Percentiles rank a stretch among this genome's conserved stretches.
These are phyloP conservation scores for Protomyctophum bolini DNA, from an alignment of 2,113 vertebrate genomes.

Conservation along the genomic window DNA sequence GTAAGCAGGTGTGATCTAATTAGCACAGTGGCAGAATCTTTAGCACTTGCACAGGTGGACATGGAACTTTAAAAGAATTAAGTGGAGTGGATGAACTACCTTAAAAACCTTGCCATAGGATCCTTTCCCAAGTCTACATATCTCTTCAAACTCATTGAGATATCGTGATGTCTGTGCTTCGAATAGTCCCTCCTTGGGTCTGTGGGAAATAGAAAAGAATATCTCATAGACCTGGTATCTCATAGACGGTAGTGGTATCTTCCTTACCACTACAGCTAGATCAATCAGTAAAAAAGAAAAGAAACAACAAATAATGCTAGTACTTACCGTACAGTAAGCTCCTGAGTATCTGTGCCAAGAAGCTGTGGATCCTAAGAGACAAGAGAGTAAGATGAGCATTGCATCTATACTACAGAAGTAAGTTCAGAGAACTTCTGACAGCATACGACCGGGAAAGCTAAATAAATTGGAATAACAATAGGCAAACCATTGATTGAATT, in stretches of 20 bases:
- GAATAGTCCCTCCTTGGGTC: constrained; percentile 85
- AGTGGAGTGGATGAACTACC: constrained; percentile 72
- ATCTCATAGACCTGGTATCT: neutral
- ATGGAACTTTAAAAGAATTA: neutral
- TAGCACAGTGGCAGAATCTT: too few species aligned
- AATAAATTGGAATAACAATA: too few species aligned
- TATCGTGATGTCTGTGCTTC: constrained; percentile 94
- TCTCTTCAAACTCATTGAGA: constrained; percentile 94
- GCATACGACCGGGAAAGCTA: neutral
- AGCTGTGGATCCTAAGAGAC: constrained; percentile 63
- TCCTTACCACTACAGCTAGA: too few species aligned
- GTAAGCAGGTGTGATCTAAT: too few species aligned
- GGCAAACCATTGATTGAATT: neutral
- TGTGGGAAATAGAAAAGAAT: constrained; percentile 55
- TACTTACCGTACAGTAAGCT: constrained; percentile 66
- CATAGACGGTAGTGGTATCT: neutral
- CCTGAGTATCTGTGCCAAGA: constrained; percentile 53
- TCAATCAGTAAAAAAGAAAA: too few species aligned
- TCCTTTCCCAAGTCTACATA: constrained; percentile 88
- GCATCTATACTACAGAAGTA: neutral
- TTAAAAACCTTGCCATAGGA: constrained; percentile 95
- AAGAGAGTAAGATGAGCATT: constrained; percentile 3
- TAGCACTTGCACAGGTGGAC: too few species aligned
- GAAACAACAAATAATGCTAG: neutral
- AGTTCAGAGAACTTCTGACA: neutral